These are phyloP conservation scores for Zaprionus inermis DNA, from an alignment of 1,140 invertebrate genomes.

Conservation along the genomic window DNA sequence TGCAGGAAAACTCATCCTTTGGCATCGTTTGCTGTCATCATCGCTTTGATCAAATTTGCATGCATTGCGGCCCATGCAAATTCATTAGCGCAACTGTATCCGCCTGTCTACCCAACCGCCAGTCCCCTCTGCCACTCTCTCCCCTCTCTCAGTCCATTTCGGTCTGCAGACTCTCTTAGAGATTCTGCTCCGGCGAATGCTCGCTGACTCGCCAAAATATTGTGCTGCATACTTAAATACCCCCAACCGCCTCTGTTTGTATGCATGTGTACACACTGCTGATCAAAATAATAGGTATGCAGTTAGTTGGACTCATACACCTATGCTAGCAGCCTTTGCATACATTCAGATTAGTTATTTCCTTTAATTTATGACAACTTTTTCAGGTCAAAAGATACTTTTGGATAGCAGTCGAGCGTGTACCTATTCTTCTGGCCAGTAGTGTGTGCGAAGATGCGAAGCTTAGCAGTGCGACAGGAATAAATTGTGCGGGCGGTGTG, in stretches of 20 bases:
- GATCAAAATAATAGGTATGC: neutral
- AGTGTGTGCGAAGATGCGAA: neutral
- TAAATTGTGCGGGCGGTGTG: neutral
- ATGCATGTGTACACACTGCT: neutral
- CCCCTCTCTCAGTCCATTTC: neutral
- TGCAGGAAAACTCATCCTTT: neutral
- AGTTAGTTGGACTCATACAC: too few species aligned
- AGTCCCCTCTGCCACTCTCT: neutral
- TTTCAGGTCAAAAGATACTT: too few species aligned
- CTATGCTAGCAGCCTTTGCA: too few species aligned
- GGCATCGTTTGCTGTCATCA: constrained; percentile 1
- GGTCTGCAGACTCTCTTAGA: neutral
- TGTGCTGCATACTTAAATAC: constrained; percentile 6
- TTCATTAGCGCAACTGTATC: constrained; percentile 57
- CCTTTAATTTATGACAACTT: too few species aligned
- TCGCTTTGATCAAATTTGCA: constrained; percentile 43
- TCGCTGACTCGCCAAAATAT: constrained; percentile 7
- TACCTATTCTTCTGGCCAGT: neutral
- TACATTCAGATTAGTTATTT: too few species aligned
- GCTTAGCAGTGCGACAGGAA: neutral
- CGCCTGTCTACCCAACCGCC: neutral
- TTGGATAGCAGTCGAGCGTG: too few species aligned
- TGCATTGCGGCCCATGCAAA: constrained; percentile 47
- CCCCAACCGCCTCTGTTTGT: neutral
- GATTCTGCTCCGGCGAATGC: constrained; percentile 2